phyloP scores from a whole-genome alignment of 1,140 invertebrate genomes.

The Aphis craccivora region DNA sequence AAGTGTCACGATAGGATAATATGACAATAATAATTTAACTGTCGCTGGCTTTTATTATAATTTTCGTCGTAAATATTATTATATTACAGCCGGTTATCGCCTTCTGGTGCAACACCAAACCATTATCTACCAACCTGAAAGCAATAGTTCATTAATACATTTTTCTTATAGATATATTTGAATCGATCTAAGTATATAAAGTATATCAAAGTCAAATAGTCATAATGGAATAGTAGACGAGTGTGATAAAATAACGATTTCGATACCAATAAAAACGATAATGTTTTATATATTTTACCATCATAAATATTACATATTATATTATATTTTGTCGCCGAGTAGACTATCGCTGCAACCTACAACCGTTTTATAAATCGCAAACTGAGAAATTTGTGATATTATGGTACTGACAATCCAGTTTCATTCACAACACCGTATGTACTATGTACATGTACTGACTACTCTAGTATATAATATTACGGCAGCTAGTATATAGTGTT shows the following conservation, averaged over 20 bases:
- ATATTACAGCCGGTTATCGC: neutral
- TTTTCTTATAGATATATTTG: neutral
- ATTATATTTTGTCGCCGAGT: neutral
- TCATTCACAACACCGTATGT: neutral
- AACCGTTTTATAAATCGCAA: neutral
- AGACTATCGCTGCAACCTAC: neutral
- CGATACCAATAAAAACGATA: neutral
- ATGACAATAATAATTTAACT: neutral
- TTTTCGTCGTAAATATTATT: neutral
- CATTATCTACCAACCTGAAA: neutral
- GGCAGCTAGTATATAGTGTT: neutral
- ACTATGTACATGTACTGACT: neutral
- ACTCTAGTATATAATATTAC: neutral
- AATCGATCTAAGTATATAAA: no score
- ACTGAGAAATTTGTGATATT: neutral
- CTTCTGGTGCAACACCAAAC: neutral
- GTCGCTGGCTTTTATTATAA: neutral
- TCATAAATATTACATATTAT: neutral
- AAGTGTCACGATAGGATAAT: neutral
- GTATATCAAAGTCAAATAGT: no score
- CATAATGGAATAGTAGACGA: neutral
- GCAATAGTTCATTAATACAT: neutral
- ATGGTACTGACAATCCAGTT: neutral
- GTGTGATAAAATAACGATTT: neutral
- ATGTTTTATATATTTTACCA: neutral